Conservation (phyloP, 2,888 invertebrate genomes). For the Drosophila lutescens region DNA sequence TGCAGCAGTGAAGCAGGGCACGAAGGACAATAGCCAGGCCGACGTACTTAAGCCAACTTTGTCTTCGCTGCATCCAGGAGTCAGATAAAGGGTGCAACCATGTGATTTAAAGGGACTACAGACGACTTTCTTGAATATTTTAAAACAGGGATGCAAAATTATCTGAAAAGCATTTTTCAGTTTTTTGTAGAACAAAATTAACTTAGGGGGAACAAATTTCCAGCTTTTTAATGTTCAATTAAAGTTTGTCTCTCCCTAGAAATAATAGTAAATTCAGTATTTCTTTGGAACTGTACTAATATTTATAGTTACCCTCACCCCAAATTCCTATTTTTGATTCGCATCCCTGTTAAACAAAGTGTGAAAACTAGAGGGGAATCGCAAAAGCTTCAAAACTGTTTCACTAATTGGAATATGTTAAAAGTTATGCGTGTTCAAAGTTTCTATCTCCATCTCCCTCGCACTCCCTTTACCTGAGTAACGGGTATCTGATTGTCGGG, state of each 20-base stretch:
- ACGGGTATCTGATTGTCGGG: too few relatives aligned
- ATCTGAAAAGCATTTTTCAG: too few relatives aligned
- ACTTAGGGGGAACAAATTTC: too few relatives aligned
- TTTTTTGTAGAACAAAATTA: too few relatives aligned
- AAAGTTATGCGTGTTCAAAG: too few relatives aligned
- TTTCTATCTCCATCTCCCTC: too few relatives aligned
- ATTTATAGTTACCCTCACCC: too few relatives aligned
- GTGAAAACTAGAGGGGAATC: constrained; percentile 36
- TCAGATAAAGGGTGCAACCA: constrained; percentile 39
- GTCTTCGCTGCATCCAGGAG: constrained; percentile 22
- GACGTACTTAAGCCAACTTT: constrained; percentile 39
- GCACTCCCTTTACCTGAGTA: too few relatives aligned
- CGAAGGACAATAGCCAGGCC: constrained; percentile 48
- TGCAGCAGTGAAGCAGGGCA: constrained; percentile 47
- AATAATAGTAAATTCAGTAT: too few relatives aligned
- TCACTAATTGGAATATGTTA: constrained; percentile 68
- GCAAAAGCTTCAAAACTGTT: constrained; percentile 32
- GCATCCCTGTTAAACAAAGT: constrained; percentile 10
- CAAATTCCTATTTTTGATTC: neutral
- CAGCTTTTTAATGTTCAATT: too few relatives aligned
- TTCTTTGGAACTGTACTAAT: too few relatives aligned
- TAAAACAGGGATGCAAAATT: constrained; percentile 29
- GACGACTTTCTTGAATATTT: constrained; percentile 55
- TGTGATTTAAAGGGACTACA: constrained; percentile 44
- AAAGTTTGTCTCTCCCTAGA: too few relatives aligned